Percentiles rank a stretch among this genome's conserved stretches.
phyloP scores from a whole-genome alignment of 2,888 invertebrate genomes.

The Apodemia zela region DNA sequence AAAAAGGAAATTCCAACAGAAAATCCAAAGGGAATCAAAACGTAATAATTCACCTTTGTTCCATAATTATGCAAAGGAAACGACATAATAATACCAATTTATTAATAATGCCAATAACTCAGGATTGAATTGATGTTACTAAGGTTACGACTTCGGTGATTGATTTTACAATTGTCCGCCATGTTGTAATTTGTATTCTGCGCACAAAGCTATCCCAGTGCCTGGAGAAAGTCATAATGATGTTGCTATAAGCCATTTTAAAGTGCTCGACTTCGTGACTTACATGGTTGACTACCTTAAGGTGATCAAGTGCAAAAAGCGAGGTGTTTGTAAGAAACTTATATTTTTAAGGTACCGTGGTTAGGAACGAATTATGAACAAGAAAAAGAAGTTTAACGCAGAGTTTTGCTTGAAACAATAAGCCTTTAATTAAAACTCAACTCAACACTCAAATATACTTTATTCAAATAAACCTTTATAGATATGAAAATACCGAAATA shows the following conservation, averaged over 20 bases:
- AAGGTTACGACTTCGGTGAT: slow-evolving; percentile 26
- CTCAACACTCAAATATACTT: no score
- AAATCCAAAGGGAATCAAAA: no score
- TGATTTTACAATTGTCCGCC: slow-evolving; percentile 32
- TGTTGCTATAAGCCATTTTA: slow-evolving; percentile 10
- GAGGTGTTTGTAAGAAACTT: neutral
- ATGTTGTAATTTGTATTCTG: slow-evolving; percentile 32
- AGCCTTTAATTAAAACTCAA: no score
- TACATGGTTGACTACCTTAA: neutral
- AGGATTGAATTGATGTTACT: slow-evolving; percentile 1
- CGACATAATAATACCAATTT: neutral
- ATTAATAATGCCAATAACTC: neutral
- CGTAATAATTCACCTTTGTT: no score
- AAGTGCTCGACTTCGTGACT: slow-evolving; percentile 9
- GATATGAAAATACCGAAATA: no score
- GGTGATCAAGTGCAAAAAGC: neutral
- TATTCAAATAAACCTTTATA: no score
- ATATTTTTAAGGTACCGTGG: no score
- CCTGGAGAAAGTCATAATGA: slow-evolving; percentile 19
- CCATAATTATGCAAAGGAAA: no score
- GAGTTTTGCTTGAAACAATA: no score
- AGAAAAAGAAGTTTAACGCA: no score
- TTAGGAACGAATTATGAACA: no score
- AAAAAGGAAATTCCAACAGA: no score
- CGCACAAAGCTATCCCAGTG: slow-evolving; percentile 26